Conservation (phyloP, 2,113 vertebrate genomes). For the Pterocles gutturalis region DNA sequence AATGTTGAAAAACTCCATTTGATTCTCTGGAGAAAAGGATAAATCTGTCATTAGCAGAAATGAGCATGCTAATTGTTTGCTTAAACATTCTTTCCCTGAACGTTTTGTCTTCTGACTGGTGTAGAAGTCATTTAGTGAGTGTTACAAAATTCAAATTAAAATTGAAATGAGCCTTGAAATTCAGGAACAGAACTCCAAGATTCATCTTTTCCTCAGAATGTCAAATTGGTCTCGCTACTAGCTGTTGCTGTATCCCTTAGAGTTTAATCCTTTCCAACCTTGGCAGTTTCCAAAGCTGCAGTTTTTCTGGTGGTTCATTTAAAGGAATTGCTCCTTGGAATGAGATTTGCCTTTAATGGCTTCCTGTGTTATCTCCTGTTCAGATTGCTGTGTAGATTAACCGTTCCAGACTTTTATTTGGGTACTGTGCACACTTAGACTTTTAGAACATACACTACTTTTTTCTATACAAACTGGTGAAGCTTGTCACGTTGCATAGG, state of each 20-base stretch:
- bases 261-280: conserved; percentile 21
- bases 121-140: conserved; percentile 35
- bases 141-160: conserved; percentile 36
- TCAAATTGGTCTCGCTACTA: conserved; percentile 8
- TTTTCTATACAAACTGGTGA: neutral
- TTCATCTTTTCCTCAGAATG: conserved; percentile 18
- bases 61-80: conserved; percentile 20
- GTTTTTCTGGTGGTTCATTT: neutral
- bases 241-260: neutral
- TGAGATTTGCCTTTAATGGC: neutral
- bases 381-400: neutral
- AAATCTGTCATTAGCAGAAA: conserved; percentile 36
- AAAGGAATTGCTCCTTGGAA: conserved; percentile 4
- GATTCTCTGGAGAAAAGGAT: conserved; percentile 22
- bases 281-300: neutral
- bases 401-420: neutral
- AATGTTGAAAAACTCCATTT: conserved; percentile 36
- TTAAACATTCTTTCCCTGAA: conserved; percentile 59
- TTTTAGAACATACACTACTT: neutral
- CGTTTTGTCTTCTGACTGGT: conserved; percentile 17
- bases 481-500: neutral
- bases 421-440: neutral
- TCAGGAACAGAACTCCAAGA: neutral
- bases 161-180: conserved; percentile 56
- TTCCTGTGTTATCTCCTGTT: neutral